Evolutionary conservation across 2,113 vertebrate genomes (phyloP).

Genomic region (Copsychus sechellarum): DNA sequence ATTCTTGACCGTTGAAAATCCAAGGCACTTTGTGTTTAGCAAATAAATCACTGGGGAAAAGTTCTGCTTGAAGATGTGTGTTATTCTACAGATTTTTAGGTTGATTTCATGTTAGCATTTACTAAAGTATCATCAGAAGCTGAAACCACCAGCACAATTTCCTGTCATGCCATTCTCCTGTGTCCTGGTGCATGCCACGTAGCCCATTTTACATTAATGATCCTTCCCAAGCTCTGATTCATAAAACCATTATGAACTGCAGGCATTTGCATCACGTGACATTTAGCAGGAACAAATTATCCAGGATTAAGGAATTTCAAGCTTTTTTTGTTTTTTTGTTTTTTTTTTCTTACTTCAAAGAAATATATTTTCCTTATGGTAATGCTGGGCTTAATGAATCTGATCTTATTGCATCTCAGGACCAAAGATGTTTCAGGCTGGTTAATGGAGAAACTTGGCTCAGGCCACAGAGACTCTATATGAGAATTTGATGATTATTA

Average conservation of each 20-base stretch:
- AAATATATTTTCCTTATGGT: not conserved
- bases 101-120: not conserved
- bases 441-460: not conserved
- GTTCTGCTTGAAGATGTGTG: not conserved
- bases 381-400: not conserved
- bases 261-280: not conserved
- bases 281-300: not conserved
- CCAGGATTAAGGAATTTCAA: not conserved
- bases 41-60: not conserved
- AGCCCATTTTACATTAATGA: not conserved
- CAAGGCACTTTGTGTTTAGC: not conserved
- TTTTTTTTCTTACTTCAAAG: not conserved
- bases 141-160: not conserved
- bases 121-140: not conserved
- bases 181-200: not conserved
- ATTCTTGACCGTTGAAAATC: not conserved
- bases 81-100: not conserved
- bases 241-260: not conserved
- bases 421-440: not conserved
- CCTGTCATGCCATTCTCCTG: not conserved
- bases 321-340: not conserved
- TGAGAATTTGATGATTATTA: conserved; percentile 27
- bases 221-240: not conserved
- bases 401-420: not conserved
- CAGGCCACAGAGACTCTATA: not conserved